A percentile compares a stretch with the other conserved stretches of the same genome.
Evolutionary conservation across 2,797 vertebrate species (phyloP).

Genomic region (Siniperca scherzeri): DNA sequence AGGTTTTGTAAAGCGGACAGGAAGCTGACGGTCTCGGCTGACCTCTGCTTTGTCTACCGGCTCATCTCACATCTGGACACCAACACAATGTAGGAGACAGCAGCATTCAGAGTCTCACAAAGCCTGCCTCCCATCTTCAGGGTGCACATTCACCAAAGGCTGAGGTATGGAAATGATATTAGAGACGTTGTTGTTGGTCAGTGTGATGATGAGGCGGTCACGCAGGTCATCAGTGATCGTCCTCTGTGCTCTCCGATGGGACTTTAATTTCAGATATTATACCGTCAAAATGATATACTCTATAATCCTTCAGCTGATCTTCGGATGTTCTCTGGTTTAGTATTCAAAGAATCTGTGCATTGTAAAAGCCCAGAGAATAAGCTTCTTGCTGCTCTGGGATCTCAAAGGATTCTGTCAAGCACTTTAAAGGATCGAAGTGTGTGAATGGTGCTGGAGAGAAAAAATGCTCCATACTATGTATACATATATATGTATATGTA

Average conservation of each 20-base stretch:
- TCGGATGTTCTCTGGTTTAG: no score
- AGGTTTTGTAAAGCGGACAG: slow-evolving; percentile 74
- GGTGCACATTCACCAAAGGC: slow-evolving; percentile 10
- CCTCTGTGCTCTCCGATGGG: neutral
- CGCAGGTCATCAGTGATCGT: neutral
- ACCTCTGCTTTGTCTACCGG: slow-evolving; percentile 79
- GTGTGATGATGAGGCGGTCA: neutral
- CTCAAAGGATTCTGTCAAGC: no score
- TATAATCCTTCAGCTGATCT: neutral
- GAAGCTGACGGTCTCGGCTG: slow-evolving; percentile 78
- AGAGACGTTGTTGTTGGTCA: slow-evolving; percentile 2
- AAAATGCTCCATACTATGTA: no score
- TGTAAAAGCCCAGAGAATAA: no score
- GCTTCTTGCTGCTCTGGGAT: no score
- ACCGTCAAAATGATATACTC: neutral
- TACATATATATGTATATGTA: no score
- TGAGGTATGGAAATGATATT: slow-evolving; percentile 9
- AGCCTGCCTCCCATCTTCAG: slow-evolving; percentile 33
- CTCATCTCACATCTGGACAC: slow-evolving; percentile 75
- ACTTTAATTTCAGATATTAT: neutral
- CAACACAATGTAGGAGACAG: slow-evolving; percentile 41
- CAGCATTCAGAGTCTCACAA: slow-evolving; percentile 45
- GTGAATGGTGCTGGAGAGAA: no score
- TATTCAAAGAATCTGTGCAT: no score
- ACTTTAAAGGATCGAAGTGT: no score